phyloP scores from a whole-genome alignment of 2,888 invertebrate species.

The Eristalinus aeneus region DNA sequence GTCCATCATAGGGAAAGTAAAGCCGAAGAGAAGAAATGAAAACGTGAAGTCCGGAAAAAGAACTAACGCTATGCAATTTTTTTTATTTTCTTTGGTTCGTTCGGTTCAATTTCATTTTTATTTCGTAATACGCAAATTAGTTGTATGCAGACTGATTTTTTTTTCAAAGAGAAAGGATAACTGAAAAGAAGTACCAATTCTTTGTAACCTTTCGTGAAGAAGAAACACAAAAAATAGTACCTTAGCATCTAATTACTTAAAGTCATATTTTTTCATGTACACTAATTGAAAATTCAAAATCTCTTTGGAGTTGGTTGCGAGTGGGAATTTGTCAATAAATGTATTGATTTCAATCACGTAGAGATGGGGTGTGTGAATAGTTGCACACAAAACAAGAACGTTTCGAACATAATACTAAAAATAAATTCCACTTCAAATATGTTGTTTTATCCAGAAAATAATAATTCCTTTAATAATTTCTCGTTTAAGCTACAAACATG shows the following conservation, averaged over 20 bases:
- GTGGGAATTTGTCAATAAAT: neutral
- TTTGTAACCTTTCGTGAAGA: slow-evolving; percentile 2
- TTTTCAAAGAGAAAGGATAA: slow-evolving; percentile 19
- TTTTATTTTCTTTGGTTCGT: slow-evolving; percentile 26
- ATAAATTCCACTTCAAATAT: no score
- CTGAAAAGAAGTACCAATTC: neutral
- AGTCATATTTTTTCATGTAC: slow-evolving; percentile 12
- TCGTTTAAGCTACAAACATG: no score
- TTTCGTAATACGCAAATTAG: slow-evolving; percentile 21
- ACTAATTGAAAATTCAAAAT: neutral
- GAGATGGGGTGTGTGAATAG: neutral
- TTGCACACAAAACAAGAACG: no score
- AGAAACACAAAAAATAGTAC: slow-evolving; percentile 28
- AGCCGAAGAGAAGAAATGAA: neutral
- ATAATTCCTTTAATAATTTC: no score
- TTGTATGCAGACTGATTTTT: slow-evolving; percentile 65
- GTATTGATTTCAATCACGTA: no score
- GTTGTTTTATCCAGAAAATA: no score
- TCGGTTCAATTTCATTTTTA: slow-evolving; percentile 11
- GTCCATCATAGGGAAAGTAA: slow-evolving; percentile 44
- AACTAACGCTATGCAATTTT: slow-evolving; percentile 36
- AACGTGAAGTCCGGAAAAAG: neutral
- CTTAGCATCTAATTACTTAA: slow-evolving; percentile 60
- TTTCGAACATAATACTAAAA: no score
- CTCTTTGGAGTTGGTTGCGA: neutral